Conservation (phyloP, 2,113 vertebrate genomes). For the Microtus oregoni region DNA sequence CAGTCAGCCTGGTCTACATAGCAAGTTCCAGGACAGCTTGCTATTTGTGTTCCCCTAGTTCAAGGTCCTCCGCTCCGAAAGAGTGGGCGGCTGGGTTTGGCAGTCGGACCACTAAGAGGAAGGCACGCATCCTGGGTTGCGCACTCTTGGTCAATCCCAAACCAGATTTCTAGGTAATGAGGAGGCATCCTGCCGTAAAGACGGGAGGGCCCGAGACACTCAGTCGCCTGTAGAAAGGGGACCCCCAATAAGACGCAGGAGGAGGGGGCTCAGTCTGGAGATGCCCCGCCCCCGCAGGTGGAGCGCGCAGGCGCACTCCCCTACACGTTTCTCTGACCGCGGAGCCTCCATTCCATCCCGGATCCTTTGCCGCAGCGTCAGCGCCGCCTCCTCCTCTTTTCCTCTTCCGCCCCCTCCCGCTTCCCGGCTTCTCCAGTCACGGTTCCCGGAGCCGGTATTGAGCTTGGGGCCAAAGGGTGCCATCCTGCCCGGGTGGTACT, state of each 20-base stretch:
- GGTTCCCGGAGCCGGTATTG: slow-evolving; percentile 16
- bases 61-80: background rate
- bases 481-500: slow-evolving; percentile 77
- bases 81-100: background rate
- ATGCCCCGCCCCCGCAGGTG: slow-evolving; percentile 69
- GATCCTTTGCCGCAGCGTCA: slow-evolving; percentile 75
- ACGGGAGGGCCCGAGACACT: rapidly evolving
- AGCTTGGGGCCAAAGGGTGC: slow-evolving; percentile 60
- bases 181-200: background rate
- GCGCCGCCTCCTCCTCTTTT: slow-evolving; percentile 20
- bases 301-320: slow-evolving; percentile 75
- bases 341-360: slow-evolving; percentile 10
- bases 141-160: background rate
- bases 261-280: background rate
- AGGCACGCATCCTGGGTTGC: background rate
- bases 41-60: background rate
- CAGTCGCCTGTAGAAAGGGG: rapidly evolving
- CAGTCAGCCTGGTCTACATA: background rate
- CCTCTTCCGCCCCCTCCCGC: background rate
- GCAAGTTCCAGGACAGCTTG: background rate
- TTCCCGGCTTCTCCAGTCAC: background rate
- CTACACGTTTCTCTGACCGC: background rate
- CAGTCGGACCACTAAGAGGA: background rate
- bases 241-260: rapidly evolving
- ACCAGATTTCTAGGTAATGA: background rate